phyloP scores from a whole-genome alignment of 1,140 invertebrate species.

The Gerris buenoi region DNA sequence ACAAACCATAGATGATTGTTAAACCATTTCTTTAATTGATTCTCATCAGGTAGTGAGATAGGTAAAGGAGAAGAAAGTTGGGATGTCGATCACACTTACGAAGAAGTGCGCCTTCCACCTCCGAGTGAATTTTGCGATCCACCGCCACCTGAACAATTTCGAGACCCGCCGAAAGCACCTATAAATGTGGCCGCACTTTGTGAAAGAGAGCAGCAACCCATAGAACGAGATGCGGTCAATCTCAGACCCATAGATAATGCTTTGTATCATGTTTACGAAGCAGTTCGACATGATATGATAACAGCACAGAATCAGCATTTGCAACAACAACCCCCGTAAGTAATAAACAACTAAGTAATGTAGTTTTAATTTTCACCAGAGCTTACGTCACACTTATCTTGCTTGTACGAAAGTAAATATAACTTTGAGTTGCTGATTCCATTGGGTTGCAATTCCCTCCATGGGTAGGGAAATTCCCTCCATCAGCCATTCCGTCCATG shows the following conservation, averaged over 20 bases:
- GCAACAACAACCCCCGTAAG: not conserved
- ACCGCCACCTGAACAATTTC: conserved; percentile 54
- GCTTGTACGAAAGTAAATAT: too few relatives aligned
- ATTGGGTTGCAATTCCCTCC: too few relatives aligned
- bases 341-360: too few relatives aligned
- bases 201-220: conserved; percentile 33
- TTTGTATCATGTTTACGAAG: conserved; percentile 64
- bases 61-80: conserved; percentile 27
- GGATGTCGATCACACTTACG: conserved; percentile 43
- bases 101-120: conserved; percentile 57
- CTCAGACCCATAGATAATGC: conserved; percentile 52
- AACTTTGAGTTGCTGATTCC: too few relatives aligned
- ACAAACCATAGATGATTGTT: too few relatives aligned
- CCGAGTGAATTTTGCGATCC: conserved; percentile 71
- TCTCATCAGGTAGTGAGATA: conserved; percentile 12
- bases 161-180: conserved; percentile 34
- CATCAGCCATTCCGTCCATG: too few relatives aligned
- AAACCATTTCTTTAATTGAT: not conserved
- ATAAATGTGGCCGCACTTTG: conserved; percentile 42
- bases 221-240: conserved; percentile 24
- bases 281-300: conserved; percentile 34
- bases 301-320: not conserved
- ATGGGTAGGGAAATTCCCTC: too few relatives aligned
- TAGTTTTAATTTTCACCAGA: too few relatives aligned
- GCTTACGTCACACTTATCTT: too few relatives aligned